Evolutionary conservation across 2,888 invertebrate genomes (phyloP).

Genomic region (Leptinotarsa rubiginosa): DNA sequence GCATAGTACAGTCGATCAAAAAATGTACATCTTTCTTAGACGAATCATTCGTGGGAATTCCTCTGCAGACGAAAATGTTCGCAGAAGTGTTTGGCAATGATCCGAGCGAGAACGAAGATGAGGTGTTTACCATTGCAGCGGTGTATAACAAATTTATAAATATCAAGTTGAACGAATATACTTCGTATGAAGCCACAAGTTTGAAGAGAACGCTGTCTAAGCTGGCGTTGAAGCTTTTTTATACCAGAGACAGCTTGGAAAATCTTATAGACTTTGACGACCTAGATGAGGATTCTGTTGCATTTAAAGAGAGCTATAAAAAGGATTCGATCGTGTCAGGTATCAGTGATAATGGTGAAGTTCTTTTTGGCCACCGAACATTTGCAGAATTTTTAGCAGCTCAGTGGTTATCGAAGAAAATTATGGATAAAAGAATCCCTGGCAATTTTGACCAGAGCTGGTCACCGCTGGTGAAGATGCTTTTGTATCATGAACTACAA

Average conservation of each 20-base stretch:
- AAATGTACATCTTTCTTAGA: slow-evolving; percentile 24
- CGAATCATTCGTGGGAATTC: slow-evolving; percentile 21
- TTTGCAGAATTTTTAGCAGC: slow-evolving; percentile 35
- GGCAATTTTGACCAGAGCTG: slow-evolving; percentile 20
- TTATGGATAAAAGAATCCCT: slow-evolving; percentile 12
- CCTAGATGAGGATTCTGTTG: slow-evolving; percentile 18
- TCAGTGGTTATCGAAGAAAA: slow-evolving; percentile 30
- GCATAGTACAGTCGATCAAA: slow-evolving; percentile 23
- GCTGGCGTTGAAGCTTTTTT: slow-evolving; percentile 30
- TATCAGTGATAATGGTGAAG: slow-evolving; percentile 26
- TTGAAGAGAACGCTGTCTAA: slow-evolving; percentile 30
- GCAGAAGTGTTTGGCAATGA: slow-evolving; percentile 32
- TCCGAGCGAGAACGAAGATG: slow-evolving; percentile 22
- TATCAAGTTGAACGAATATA: slow-evolving; percentile 31
- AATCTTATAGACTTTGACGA: slow-evolving; percentile 30
- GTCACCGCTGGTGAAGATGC: slow-evolving; percentile 25
- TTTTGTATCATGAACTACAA: slow-evolving; percentile 27
- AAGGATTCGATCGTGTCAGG: slow-evolving; percentile 31
- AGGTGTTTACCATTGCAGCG: slow-evolving; percentile 23
- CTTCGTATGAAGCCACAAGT: slow-evolving; percentile 26
- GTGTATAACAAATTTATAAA: slow-evolving; percentile 32
- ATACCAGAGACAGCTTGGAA: slow-evolving; percentile 21
- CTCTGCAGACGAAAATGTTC: slow-evolving; percentile 32
- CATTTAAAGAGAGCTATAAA: slow-evolving; percentile 31
- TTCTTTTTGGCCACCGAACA: slow-evolving; percentile 29